Conservation (phyloP, 2,797 vertebrate species). For the Cirrhinus mrigala region DNA sequence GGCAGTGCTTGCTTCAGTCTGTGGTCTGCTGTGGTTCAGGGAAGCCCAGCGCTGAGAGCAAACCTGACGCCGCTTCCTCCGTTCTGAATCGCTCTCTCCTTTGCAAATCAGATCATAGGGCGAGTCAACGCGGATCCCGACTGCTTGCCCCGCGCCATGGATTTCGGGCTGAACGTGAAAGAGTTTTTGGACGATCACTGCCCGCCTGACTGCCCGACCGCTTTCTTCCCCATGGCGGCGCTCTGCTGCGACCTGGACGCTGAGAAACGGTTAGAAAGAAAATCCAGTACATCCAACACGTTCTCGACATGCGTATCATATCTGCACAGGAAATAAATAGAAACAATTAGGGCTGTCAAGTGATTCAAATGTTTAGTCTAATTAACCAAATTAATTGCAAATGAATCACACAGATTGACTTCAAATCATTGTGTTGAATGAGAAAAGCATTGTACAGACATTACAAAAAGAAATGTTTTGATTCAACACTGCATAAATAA, state of each 20-base stretch:
- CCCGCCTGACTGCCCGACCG: constrained; percentile 84
- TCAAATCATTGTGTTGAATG: too few relatives aligned
- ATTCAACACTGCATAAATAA: too few relatives aligned
- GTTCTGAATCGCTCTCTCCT: constrained; percentile 6
- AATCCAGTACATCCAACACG: too few relatives aligned
- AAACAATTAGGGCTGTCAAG: too few relatives aligned
- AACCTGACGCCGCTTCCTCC: background rate
- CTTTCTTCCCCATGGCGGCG: constrained; percentile 93
- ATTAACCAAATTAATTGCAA: too few relatives aligned
- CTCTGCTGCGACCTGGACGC: constrained; percentile 95
- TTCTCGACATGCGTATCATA: background rate
- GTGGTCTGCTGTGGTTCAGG: background rate
- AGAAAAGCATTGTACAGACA: too few relatives aligned
- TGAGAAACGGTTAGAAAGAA: constrained; percentile 88
- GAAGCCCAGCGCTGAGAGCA: background rate
- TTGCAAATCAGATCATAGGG: constrained; percentile 87
- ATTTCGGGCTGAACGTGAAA: constrained; percentile 93
- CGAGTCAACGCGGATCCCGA: constrained; percentile 96
- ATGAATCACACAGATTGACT: too few relatives aligned
- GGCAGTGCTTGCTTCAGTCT: background rate
- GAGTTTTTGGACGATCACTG: constrained; percentile 95
- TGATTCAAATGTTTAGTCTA: too few relatives aligned
- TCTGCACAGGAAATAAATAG: background rate
- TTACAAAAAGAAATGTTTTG: too few relatives aligned
- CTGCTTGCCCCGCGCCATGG: constrained; percentile 91